Evolutionary conservation across 2,797 vertebrate species (phyloP).

Genomic region (Spinus olivaceus): DNA sequence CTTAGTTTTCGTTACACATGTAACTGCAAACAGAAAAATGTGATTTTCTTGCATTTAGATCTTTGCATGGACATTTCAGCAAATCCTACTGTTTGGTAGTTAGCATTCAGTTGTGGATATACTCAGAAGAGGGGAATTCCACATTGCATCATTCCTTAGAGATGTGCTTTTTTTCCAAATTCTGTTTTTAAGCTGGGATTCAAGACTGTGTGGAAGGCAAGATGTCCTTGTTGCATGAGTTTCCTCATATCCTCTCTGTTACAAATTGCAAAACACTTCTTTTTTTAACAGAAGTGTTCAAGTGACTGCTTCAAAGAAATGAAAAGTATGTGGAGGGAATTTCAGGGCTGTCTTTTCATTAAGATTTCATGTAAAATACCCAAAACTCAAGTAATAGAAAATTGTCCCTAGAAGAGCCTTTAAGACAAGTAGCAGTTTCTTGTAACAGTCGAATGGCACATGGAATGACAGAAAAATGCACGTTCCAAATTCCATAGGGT

Average conservation of each 20-base stretch:
- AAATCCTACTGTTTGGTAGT: background rate
- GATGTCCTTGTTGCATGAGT: background rate
- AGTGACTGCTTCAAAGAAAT: background rate
- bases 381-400: background rate
- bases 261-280: background rate
- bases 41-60: background rate
- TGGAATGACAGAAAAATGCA: background rate
- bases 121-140: conserved; percentile 33
- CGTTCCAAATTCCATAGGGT: background rate
- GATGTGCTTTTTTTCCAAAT: background rate
- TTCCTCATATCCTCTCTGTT: background rate
- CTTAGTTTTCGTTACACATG: background rate
- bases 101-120: background rate
- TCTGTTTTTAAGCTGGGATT: background rate
- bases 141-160: conserved; percentile 23
- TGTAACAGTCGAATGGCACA: background rate
- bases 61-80: background rate
- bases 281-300: background rate
- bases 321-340: background rate
- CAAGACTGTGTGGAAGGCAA: background rate
- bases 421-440: background rate
- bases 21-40: background rate
- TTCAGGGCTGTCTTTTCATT: background rate
- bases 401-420: background rate
- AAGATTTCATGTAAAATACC: background rate